Evolutionary conservation across 92 coral and sea anemone species (phyloP).

Genomic region (Zoanthus gigantus): DNA sequence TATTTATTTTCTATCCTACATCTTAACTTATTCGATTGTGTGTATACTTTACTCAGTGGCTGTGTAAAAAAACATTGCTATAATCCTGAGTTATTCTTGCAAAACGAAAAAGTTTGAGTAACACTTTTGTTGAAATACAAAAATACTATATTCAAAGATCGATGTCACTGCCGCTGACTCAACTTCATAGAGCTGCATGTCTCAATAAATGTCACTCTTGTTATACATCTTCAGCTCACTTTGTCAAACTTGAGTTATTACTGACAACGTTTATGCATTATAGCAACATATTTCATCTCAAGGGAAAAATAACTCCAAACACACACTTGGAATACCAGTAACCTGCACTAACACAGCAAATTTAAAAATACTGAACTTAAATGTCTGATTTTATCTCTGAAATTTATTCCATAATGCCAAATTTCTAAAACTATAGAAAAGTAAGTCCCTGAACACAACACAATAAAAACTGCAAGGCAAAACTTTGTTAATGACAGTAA

Average conservation of each 20-base stretch:
- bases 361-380: background rate
- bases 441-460: background rate
- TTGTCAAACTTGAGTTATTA: background rate
- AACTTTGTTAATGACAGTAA: background rate
- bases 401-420: background rate
- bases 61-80: background rate
- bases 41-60: background rate
- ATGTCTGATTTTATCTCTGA: background rate
- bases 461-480: constrained; percentile 28
- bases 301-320: background rate
- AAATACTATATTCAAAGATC: background rate
- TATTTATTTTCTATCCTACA: background rate
- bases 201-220: background rate
- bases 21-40: background rate
- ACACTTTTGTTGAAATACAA: background rate
- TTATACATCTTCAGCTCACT: background rate
- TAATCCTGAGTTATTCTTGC: background rate
- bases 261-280: no score
- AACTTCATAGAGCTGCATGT: background rate
- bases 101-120: background rate
- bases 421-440: no score
- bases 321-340: background rate
- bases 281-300: background rate
- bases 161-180: background rate
- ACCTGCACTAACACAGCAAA: background rate